Percentiles rank a stretch among this genome's conserved stretches.
These are phyloP conservation scores for Euthynnus affinis DNA, from an alignment of 2,797 vertebrate species.

Conservation along the genomic window DNA sequence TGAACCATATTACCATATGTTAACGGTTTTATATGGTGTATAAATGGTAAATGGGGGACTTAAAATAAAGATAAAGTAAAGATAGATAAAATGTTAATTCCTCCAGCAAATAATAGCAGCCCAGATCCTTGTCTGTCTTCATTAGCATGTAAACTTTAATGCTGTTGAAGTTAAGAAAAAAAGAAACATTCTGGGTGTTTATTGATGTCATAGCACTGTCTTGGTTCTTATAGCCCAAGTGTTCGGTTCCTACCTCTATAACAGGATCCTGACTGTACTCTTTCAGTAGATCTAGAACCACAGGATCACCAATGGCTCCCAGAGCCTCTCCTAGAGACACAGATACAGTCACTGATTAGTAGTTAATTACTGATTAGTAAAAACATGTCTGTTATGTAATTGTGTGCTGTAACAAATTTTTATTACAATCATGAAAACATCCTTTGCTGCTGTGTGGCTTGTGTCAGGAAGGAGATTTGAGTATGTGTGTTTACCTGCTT, in stretches of 20 bases:
- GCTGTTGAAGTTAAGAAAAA: background rate
- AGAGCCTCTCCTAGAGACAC: constrained; percentile 91
- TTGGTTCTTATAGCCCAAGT: background rate
- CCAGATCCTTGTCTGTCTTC: background rate
- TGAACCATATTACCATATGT: too few species aligned
- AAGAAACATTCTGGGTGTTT: background rate
- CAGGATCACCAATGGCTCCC: constrained; percentile 92
- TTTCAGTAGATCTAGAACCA: constrained; percentile 90
- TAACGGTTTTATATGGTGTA: too few species aligned
- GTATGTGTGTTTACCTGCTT: constrained; percentile 89
- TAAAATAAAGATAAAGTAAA: too few species aligned
- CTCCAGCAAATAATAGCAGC: background rate
- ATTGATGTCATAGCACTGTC: background rate
- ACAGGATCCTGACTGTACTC: constrained; percentile 90
- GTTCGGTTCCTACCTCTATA: constrained; percentile 86
- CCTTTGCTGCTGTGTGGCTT: background rate
- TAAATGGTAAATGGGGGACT: too few species aligned
- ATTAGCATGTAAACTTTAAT: background rate
- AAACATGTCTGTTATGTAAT: background rate
- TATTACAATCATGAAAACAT: background rate
- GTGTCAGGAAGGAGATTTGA: background rate
- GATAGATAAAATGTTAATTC: too few species aligned
- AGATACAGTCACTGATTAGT: background rate
- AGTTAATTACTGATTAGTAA: background rate
- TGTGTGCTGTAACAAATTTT: background rate